Evolutionary conservation across 2,113 vertebrate genomes (phyloP).

Genomic region (Strigops habroptila): DNA sequence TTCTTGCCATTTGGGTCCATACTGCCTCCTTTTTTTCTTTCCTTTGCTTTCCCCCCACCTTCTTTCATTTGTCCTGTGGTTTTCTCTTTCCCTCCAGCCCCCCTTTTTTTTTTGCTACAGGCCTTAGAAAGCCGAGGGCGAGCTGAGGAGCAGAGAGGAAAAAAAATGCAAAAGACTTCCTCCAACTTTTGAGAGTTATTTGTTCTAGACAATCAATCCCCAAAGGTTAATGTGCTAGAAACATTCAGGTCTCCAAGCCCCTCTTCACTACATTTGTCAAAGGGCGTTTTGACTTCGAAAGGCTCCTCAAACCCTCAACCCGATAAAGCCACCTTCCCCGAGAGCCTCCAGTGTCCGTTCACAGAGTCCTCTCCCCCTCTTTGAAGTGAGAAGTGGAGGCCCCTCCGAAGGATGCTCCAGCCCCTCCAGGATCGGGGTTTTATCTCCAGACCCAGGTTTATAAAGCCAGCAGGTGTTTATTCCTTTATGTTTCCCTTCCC

Average conservation of each 20-base stretch:
- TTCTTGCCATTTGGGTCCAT: constrained; percentile 39
- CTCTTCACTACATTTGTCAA: not conserved
- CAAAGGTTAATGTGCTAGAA: constrained; percentile 8
- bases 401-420: not conserved
- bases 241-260: not conserved
- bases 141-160: not conserved
- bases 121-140: constrained; percentile 36
- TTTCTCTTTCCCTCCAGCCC: not conserved
- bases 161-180: not conserved
- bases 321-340: not conserved
- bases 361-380: not conserved
- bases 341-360: not conserved
- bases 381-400: not conserved
- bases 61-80: not conserved
- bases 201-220: constrained; percentile 18
- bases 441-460: constrained; percentile 40
- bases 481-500: accelerated
- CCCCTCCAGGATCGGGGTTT: not conserved
- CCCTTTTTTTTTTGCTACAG: constrained; percentile 14
- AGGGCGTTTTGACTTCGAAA: not conserved
- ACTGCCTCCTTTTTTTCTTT: not conserved
- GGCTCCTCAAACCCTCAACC: not conserved
- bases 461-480: not conserved
- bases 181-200: constrained; percentile 46
- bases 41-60: not conserved